These are phyloP conservation scores for Callyntrura sp. DNA, from an alignment of 2,888 invertebrate species.

Conservation along the genomic window DNA sequence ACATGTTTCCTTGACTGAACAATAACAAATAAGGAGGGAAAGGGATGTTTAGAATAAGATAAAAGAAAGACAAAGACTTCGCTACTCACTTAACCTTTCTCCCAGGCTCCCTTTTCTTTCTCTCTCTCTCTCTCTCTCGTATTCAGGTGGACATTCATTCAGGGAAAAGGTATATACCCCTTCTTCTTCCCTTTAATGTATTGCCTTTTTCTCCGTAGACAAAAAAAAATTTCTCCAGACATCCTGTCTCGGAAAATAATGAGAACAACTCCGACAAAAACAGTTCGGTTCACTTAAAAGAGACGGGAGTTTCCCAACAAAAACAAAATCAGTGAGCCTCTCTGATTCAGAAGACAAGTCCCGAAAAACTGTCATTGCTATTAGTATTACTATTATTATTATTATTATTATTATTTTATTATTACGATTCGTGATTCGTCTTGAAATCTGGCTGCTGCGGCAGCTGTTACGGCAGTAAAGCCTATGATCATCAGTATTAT, in stretches of 20 bases:
- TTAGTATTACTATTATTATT: no score
- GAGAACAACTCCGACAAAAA: no score
- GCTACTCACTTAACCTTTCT: not conserved
- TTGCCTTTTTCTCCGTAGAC: no score
- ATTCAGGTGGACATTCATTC: no score
- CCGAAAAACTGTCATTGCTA: not conserved
- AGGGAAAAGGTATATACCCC: no score
- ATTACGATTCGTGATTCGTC: no score
- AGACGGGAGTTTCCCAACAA: not conserved
- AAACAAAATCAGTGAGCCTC: not conserved
- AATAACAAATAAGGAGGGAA: not conserved
- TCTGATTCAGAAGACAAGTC: not conserved
- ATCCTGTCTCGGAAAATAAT: no score
- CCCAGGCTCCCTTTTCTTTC: not conserved
- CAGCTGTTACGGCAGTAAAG: not conserved
- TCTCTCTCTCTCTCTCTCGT: no score
- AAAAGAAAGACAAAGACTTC: not conserved
- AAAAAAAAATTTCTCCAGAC: no score
- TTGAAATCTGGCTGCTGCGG: not conserved
- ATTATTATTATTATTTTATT: no score
- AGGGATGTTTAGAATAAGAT: not conserved
- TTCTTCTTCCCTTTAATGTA: no score
- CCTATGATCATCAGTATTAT: conserved; percentile 72
- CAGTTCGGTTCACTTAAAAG: no score
- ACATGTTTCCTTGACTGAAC: not conserved